phyloP scores from a whole-genome alignment of 2,797 vertebrate species.

The Rhinoraja longicauda region DNA sequence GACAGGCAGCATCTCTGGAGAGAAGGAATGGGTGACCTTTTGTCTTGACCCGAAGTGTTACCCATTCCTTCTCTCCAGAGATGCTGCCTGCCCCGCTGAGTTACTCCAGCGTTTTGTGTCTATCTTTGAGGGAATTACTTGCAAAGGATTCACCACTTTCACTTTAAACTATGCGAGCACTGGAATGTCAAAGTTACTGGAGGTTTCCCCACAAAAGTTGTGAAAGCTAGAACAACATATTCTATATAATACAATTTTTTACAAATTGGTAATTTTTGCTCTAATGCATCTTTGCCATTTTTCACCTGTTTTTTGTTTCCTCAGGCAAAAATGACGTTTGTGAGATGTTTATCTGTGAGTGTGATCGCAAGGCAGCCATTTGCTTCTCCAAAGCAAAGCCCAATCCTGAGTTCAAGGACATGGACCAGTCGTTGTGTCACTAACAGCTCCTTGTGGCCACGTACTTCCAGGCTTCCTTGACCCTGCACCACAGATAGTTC shows the following conservation, averaged over 20 bases:
- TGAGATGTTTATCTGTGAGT: slow-evolving; percentile 65
- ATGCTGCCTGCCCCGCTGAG: too few relatives aligned
- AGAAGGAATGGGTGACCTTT: too few relatives aligned
- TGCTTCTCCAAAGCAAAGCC: slow-evolving; percentile 65
- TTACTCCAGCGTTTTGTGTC: too few relatives aligned
- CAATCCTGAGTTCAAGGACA: slow-evolving; percentile 27
- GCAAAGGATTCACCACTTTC: too few relatives aligned
- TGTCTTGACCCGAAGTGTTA: too few relatives aligned
- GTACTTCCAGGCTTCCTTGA: not conserved
- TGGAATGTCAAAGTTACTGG: too few relatives aligned
- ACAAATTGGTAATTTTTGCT: not conserved
- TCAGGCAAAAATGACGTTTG: slow-evolving; percentile 60
- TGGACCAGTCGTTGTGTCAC: slow-evolving; percentile 50
- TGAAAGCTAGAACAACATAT: not conserved
- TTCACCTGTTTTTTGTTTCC: not conserved
- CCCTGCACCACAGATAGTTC: not conserved
- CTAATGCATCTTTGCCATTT: not conserved
- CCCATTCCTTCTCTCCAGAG: too few relatives aligned
- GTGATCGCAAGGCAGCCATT: slow-evolving; percentile 62
- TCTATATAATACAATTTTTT: too few relatives aligned
- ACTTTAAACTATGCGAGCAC: too few relatives aligned
- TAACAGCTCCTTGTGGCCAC: not conserved
- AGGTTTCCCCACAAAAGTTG: too few relatives aligned
- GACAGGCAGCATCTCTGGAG: too few relatives aligned
- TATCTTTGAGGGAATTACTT: too few relatives aligned